Evolutionary conservation across 2,113 vertebrate species (phyloP).

Genomic region (Brachyhypopomus gauderio): DNA sequence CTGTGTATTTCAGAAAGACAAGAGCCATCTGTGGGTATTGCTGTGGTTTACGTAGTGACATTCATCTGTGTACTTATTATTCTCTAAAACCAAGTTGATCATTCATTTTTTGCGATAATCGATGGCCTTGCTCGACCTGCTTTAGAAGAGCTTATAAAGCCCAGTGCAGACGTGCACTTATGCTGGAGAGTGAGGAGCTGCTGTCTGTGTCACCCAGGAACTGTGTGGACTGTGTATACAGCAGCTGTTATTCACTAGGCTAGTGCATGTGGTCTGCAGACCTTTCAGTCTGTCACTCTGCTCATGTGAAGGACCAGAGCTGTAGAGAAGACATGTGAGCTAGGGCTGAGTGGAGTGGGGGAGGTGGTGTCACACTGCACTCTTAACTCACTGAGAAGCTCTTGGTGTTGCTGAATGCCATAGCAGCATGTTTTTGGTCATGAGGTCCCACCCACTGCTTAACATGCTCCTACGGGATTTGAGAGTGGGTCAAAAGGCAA

Average conservation of each 20-base stretch:
- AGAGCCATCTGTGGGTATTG: neutral
- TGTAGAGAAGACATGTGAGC: neutral
- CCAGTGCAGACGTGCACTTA: conserved; percentile 20
- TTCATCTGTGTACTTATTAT: neutral
- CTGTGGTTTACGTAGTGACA: neutral
- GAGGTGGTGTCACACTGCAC: neutral
- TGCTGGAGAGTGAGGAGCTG: conserved; percentile 20
- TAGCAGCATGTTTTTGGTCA: conserved; percentile 44
- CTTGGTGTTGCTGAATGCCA: conserved; percentile 64
- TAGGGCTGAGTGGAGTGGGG: neutral
- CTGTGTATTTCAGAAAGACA: too few relatives aligned
- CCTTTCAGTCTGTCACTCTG: conserved; percentile 9
- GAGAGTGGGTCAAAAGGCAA: conserved; percentile 24
- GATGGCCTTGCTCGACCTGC: too few relatives aligned
- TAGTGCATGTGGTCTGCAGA: too few relatives aligned
- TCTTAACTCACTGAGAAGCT: conserved; percentile 26
- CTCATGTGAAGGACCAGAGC: neutral
- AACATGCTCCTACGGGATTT: neutral
- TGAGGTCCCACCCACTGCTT: conserved; percentile 41
- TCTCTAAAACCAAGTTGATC: neutral
- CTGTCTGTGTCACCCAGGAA: conserved; percentile 37
- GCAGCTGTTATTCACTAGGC: too few relatives aligned
- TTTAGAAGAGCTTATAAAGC: neutral
- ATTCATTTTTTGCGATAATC: too few relatives aligned
- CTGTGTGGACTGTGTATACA: too few relatives aligned